Evolutionary conservation across 2,113 vertebrate species (phyloP).

Genomic region (Trochalopteron elliotii): DNA sequence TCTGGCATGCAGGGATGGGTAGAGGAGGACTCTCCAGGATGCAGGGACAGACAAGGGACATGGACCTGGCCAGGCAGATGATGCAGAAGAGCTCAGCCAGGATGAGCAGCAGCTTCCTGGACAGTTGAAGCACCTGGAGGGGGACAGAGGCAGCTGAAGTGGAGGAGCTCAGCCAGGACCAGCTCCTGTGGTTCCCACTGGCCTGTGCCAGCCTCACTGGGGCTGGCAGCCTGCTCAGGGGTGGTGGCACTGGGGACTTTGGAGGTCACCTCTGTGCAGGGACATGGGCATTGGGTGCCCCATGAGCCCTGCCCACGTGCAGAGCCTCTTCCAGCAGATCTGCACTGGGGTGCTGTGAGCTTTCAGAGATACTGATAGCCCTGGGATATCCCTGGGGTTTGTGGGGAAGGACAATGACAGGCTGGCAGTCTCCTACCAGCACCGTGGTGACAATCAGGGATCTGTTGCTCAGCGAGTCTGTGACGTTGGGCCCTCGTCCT

Average conservation of each 20-base stretch:
- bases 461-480: constrained; percentile 94
- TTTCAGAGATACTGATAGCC: rapidly evolving
- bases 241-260: rapidly evolving
- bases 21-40: neutral
- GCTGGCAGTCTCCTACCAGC: constrained; percentile 81
- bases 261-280: neutral
- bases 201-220: rapidly evolving
- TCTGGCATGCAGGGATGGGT: neutral
- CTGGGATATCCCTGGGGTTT: rapidly evolving
- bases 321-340: neutral
- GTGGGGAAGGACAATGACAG: neutral
- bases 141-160: neutral
- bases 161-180: neutral
- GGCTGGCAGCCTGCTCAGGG: neutral
- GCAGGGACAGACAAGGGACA: too few relatives aligned
- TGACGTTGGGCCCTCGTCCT: constrained; percentile 93
- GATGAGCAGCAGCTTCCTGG: neutral
- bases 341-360: neutral
- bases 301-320: rapidly evolving
- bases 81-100: neutral
- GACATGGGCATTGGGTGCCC: rapidly evolving
- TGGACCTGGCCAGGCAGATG: rapidly evolving
- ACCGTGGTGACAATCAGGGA: constrained; percentile 95
- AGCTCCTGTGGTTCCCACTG: neutral
- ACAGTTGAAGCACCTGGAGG: rapidly evolving